Conservation (phyloP, 2,113 vertebrate species). For the Scytalopus superciliaris region DNA sequence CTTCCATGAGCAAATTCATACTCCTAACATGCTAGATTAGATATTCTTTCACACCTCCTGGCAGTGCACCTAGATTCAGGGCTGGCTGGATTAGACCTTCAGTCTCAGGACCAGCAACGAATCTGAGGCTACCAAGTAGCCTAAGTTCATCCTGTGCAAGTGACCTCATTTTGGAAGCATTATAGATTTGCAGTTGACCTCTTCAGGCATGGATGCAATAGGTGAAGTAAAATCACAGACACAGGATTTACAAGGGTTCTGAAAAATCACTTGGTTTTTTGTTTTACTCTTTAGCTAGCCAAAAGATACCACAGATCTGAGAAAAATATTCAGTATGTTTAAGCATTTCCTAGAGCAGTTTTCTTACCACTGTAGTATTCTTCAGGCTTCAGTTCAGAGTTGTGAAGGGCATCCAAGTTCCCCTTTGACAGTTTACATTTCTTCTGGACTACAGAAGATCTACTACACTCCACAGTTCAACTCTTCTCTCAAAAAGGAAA, state of each 20-base stretch:
- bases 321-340: neutral
- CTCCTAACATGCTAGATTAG: neutral
- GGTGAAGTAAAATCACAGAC: neutral
- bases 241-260: neutral
- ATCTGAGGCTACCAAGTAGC: neutral
- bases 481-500: neutral
- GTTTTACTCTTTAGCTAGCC: neutral
- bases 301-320: neutral
- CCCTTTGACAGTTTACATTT: neutral
- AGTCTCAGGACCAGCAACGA: neutral
- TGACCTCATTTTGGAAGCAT: neutral
- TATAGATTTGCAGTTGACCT: neutral
- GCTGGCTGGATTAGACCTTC: neutral
- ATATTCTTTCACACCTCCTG: neutral
- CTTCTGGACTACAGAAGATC: neutral
- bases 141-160: neutral
- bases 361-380: neutral
- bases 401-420: neutral
- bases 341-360: neutral
- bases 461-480: neutral
- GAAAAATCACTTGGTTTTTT: neutral
- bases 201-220: neutral
- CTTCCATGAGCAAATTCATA: neutral
- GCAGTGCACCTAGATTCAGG: neutral
- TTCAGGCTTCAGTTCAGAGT: neutral